phyloP scores from a whole-genome alignment of 2,797 vertebrate species.

The Alectoris magna region DNA sequence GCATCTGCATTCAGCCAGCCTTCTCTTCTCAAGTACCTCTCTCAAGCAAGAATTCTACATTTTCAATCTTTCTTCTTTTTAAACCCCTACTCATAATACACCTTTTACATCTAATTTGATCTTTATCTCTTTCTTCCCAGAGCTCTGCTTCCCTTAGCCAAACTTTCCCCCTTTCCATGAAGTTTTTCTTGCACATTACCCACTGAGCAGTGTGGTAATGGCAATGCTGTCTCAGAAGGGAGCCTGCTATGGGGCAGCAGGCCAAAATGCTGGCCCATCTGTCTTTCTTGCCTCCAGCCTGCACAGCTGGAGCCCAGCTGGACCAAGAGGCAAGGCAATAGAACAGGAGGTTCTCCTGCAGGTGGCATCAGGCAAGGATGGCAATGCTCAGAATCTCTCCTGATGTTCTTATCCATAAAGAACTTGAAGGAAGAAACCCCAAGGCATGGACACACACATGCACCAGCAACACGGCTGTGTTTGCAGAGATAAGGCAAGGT shows the following conservation, averaged over 20 bases:
- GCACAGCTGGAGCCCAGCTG: background rate
- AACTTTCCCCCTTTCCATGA: background rate
- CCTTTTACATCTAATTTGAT: background rate
- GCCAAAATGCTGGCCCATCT: background rate
- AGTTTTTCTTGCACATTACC: background rate
- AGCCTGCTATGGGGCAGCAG: fast-evolving
- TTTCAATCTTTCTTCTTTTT: background rate
- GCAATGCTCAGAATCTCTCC: background rate
- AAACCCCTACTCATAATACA: background rate
- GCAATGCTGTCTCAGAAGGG: background rate
- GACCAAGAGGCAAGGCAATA: background rate
- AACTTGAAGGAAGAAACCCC: background rate
- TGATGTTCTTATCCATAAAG: background rate
- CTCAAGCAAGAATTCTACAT: background rate
- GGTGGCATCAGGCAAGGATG: background rate
- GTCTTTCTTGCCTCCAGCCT: background rate
- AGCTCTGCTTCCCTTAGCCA: background rate
- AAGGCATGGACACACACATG: fast-evolving
- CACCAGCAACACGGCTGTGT: background rate
- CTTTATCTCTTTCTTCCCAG: background rate
- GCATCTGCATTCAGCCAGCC: background rate
- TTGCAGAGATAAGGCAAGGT: background rate
- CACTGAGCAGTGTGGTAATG: background rate
- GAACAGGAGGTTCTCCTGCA: background rate
- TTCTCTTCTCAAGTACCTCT: background rate